phyloP scores from a whole-genome alignment of 1,140 invertebrate genomes.

The Drosophila mayri region DNA sequence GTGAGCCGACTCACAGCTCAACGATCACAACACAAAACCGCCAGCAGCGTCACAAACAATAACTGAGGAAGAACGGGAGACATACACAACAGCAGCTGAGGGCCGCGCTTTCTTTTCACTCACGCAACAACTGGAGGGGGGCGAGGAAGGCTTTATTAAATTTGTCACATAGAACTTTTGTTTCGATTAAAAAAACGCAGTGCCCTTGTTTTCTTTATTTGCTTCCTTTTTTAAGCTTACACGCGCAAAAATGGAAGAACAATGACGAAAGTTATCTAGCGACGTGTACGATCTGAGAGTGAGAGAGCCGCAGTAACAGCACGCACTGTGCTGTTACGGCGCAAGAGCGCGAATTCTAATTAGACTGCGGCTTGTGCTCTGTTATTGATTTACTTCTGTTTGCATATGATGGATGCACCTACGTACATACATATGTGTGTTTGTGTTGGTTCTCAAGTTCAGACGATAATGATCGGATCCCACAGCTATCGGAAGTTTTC shows the following conservation, averaged over 20 bases:
- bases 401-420: no score
- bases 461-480: conserved; percentile 21
- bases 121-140: conserved; percentile 59
- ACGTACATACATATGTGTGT: neutral
- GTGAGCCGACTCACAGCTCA: conserved; percentile 54
- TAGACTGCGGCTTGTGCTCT: neutral
- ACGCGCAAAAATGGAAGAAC: conserved; percentile 25
- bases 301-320: conserved; percentile 33
- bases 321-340: conserved; percentile 34
- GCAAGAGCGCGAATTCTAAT: neutral
- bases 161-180: conserved; percentile 28
- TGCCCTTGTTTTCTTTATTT: conserved; percentile 21
- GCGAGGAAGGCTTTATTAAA: conserved; percentile 4
- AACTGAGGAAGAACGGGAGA: conserved; percentile 12
- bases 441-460: conserved; percentile 54
- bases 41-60: conserved; percentile 46
- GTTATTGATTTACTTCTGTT: conserved; percentile 1
- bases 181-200: conserved; percentile 4
- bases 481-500: conserved; percentile 28
- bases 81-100: conserved; percentile 14
- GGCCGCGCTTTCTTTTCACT: conserved; percentile 50
- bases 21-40: conserved; percentile 34
- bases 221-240: conserved; percentile 23
- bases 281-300: conserved; percentile 60
- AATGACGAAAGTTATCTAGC: conserved; percentile 44